A percentile compares a stretch with the other conserved stretches of the same genome.
These are phyloP conservation scores for Zoanthus sansibaricus DNA, from an alignment of 92 coral and sea anemone species.

Conservation along the genomic window DNA sequence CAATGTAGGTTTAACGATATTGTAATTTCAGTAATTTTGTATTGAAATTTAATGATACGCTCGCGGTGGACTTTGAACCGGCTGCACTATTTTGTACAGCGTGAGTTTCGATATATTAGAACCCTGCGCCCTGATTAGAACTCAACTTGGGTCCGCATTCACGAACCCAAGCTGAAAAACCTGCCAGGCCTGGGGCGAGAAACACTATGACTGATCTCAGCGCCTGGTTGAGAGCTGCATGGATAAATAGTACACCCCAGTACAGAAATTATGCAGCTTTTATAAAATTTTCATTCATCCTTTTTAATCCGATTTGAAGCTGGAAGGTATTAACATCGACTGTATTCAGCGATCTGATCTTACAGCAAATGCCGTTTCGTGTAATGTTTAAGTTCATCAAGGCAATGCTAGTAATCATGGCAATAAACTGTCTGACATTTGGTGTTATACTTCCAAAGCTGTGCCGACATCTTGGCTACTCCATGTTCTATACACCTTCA, in stretches of 20 bases:
- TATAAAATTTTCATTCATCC: too few relatives aligned
- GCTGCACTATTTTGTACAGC: too few relatives aligned
- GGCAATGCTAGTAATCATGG: conserved; percentile 40
- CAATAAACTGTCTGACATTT: conserved; percentile 71
- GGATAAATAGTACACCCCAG: too few relatives aligned
- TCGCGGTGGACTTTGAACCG: too few relatives aligned
- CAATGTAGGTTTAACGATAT: too few relatives aligned
- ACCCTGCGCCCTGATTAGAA: too few relatives aligned
- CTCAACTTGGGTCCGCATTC: not conserved
- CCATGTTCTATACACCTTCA: conserved; percentile 67
- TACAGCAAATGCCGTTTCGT: not conserved
- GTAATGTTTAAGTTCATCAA: conserved; percentile 19
- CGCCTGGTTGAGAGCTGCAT: too few relatives aligned
- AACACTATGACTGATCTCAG: not conserved
- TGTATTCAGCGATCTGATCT: not conserved
- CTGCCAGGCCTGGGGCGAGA: not conserved
- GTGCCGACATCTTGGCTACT: conserved; percentile 82
- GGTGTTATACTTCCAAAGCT: conserved; percentile 67
- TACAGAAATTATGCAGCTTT: too few relatives aligned
- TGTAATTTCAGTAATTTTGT: too few relatives aligned
- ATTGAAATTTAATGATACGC: too few relatives aligned
- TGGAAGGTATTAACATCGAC: not conserved
- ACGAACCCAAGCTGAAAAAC: not conserved
- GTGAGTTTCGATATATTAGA: too few relatives aligned
- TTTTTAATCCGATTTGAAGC: not conserved